Base-by-base conservation (phyloP, 2,113 vertebrate species). In the Cromileptes altivelis region DNA sequence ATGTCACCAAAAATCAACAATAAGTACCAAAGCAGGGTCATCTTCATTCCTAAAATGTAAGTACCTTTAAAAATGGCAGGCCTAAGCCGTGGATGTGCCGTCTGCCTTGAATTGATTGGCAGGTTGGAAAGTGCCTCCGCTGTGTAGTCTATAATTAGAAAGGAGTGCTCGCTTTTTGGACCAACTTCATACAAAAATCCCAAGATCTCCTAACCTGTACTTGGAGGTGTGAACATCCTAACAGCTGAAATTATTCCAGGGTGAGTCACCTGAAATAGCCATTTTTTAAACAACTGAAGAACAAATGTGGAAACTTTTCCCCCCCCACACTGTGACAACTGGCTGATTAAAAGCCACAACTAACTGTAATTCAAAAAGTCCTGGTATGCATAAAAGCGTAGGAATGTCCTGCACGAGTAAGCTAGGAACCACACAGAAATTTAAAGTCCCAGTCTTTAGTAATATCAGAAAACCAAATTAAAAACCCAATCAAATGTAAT, bases 131-230 rank as follows among this genome's bases (percentile, higher is more conserved):
- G 76, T 90, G 80, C 50, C 80, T 87, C 55, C 57, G 49, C 58
- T 40, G 23, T 58, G 70, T 3, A 42, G 65, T 52, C 63, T 84
- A 67, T 92, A 88, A 92, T 90, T 93, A 95, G 23, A 61, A 58
- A 85, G 52, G 55, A 90, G 86, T 25, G 61, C 70, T 42, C 15
- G 23, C 61, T 84, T 37, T 89, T 84, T 89, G 85, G 80, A 85
- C 62, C 18, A 71, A 81, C 90, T 89, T 93, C 92, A 93, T 65
- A 85, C 56, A 87, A 73, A 86, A 87, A 79, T 15, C 27, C 87
- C 50, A 9, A 62, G 21, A 69, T 40, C 80, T 82, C 70, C 40
- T 50, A 86, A 75, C 79, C 64, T 85, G 81, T 82, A 74, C 18
- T 86, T 85, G 77, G 49, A 75, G 37, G 56, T 68, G 69, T 56